Evolutionary conservation across 2,888 invertebrate genomes (phyloP), one percentile per base, ranked within the genome.

Genomic region (Galerucella calmariensis): DNA sequence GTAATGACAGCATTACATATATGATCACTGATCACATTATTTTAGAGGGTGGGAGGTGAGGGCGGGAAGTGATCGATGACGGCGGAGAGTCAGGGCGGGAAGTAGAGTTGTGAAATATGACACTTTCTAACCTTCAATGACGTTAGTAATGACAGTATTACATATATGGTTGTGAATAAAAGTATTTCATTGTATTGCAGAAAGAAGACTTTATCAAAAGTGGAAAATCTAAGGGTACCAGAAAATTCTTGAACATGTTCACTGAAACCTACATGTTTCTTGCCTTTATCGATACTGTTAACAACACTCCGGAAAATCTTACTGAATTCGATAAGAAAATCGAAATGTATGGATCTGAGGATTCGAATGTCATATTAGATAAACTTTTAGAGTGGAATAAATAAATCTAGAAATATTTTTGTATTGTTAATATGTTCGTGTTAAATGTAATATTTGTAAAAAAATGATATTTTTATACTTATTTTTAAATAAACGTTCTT

Each of bases 181-280:
- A 46, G 2, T 12, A 24, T 51, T 6, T 6, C 20, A 2, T 56
- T 56, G 8, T 16, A 20, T 56, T 56, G 1, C 90, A 95, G 93
- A 93, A 92, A 88, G 94, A 94, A 67, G 86, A 90, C 10, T 95
- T 95, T 86, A 89, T 94, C 48, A 91, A 91, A 80, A 79, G 80
- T 72, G 90, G 89, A 77, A 90, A 91, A 5, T 91, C 93, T 0
- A 92, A 92, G 84, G 91, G 92, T 66, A 90, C 92, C 53, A 91
- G 92, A 78, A 91, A 92, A 81, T 95, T 96, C 86, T 88, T 96
- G 0, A 94, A 95, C 79, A 96, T 95, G 95, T 96, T 96, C 87
- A 92, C 93, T 0, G 95, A 96, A 84, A 95, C 95, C 0, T 93
- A 95, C 1, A 95, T 96, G 94, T 96, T 96, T 86, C 91, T 92